Base-by-base conservation (phyloP, 2,888 invertebrate species). In the Drosophila atripex region DNA sequence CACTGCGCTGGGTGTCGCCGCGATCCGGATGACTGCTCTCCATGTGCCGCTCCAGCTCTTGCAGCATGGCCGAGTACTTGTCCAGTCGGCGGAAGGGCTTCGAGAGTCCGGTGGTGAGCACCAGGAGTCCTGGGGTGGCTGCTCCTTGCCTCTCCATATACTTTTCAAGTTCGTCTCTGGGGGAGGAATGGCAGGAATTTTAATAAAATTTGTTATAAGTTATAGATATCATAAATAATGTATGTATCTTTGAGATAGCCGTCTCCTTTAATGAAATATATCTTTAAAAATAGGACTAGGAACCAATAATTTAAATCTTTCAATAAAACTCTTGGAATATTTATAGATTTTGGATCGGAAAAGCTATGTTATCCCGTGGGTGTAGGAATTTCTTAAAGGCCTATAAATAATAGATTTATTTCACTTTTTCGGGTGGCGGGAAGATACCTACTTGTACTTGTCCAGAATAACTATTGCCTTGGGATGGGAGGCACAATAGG, bases 1-100 rank as follows among this genome's bases (percentile, higher is more conserved):
- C 96, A 45, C 99, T 98, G 75, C 99, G 94, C 91, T 99, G 99
- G 0, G 98, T 97, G 90, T 99, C 99, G 0, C 99, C 99, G 76
- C 99, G 93, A 91, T 99, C 99, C 0, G 96, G 95, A 92, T 99
- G 98, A 76, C 95, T 96, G 91, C 98, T 98, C 91, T 98, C 98
- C 57, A 99, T 96, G 90, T 99, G 98, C 66, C 99, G 93, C 80
- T 99, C 98, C 70, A 99, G 92, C 90, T 99, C 99, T 91, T 99
- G 98, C 53, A 99, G 92, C 94, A 97, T 96, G 3, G 96, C 96
- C 1, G 98, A 96, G 92, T 99, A 99, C 91, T 98, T 98, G 87
- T 98, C 98, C 65, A 99, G 93, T 46, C 99, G 94, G 43, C 99
- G 94, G 92, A 99, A 99, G 0, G 99, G 98, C 92, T 97, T 97